Evolutionary conservation across 2,888 invertebrate genomes (phyloP).

Genomic region (Phaedon cochleariae): DNA sequence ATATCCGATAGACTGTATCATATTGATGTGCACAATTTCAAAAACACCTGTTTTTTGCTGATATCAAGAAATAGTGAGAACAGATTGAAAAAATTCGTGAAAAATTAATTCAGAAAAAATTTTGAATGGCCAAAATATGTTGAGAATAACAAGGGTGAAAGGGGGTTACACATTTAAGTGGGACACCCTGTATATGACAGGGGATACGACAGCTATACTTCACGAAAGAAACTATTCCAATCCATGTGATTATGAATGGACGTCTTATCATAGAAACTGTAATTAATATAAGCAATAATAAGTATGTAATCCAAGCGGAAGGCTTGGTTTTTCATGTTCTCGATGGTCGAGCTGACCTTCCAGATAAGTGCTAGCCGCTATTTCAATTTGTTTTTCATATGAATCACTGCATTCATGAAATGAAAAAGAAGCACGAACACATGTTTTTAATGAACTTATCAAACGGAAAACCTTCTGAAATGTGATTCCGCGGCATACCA

Average conservation of each 20-base stretch:
- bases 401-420: constrained; percentile 30
- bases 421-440: constrained; percentile 16
- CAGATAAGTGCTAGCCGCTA: constrained; percentile 20
- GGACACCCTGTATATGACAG: no score
- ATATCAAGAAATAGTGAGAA: no score
- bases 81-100: no score
- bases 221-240: not conserved
- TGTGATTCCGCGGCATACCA: not conserved
- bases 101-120: no score
- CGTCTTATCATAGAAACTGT: constrained; percentile 6
- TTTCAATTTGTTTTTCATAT: constrained; percentile 22
- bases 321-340: constrained; percentile 9
- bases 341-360: constrained; percentile 17
- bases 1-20: no score
- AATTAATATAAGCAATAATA: not conserved
- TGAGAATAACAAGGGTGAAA: no score
- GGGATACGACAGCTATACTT: not conserved
- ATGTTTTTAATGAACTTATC: constrained; percentile 20
- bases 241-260: constrained; percentile 16
- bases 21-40: no score
- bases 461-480: constrained; percentile 5
- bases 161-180: no score
- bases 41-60: no score
- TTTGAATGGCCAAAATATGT: no score
- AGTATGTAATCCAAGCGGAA: constrained; percentile 7